Evolutionary conservation across 2,113 vertebrate genomes (phyloP).

Genomic region (Ictalurus punctatus): DNA sequence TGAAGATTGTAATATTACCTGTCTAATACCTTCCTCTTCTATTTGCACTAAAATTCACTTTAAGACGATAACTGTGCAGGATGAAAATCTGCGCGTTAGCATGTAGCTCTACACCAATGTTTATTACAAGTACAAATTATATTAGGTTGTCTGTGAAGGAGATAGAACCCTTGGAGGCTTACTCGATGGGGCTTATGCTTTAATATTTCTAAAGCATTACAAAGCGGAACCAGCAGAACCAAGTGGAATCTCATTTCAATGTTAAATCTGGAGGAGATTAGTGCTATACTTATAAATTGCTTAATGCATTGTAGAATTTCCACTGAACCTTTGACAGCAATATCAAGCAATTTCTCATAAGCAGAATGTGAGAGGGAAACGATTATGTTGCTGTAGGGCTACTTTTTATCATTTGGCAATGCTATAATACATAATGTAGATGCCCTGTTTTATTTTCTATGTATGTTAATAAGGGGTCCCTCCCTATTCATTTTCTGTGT

Average conservation of each 20-base stretch:
- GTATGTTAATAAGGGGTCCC: constrained; percentile 52
- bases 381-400: constrained; percentile 45
- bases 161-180: constrained; percentile 49
- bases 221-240: constrained; percentile 46
- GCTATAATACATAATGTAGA: constrained; percentile 42
- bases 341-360: constrained; percentile 52
- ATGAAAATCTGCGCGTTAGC: constrained; percentile 45
- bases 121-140: constrained; percentile 56
- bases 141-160: constrained; percentile 44
- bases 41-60: constrained; percentile 43
- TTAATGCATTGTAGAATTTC: constrained; percentile 58
- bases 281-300: constrained; percentile 59
- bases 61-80: constrained; percentile 34
- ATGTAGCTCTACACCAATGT: constrained; percentile 51
- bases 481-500: constrained; percentile 54
- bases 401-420: constrained; percentile 50
- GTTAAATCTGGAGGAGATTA: constrained; percentile 58
- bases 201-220: constrained; percentile 54
- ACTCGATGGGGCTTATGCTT: constrained; percentile 53
- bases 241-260: constrained; percentile 59
- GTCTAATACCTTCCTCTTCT: constrained; percentile 36
- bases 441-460: constrained; percentile 52
- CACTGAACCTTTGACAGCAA: constrained; percentile 55
- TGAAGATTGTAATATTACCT: constrained; percentile 39
- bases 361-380: constrained; percentile 44